Base-by-base conservation (phyloP, 2,797 vertebrate species). In the Girardinus metallicus region DNA sequence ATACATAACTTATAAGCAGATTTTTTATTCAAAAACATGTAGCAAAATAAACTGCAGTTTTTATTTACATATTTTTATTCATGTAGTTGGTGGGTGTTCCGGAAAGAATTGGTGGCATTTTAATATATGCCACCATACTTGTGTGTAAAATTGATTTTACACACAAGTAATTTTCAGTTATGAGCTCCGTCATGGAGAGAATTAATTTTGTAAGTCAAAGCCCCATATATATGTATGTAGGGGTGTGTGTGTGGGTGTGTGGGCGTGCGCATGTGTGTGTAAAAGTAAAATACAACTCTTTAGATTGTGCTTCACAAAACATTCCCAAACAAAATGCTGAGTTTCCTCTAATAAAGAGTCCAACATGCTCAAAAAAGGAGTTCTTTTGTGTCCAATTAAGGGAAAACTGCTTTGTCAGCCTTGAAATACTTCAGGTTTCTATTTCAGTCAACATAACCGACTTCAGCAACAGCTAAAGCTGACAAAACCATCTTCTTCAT, bases 381-480 rank as follows among this genome's bases (percentile, higher is more conserved):
- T 1, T 10, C 0, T 34, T 64, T 64, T 36, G 5, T 8, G 16
- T 39, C 9, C 64, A 66, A 41, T 5, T 39, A 10, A n/a, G 41
- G 26, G 26, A n/a, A 72, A 57, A 76, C 13, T 80, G 39, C 51
- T 34, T 26, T 60, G 34, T 86, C 80, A 81, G 79, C 74, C 53
- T 39, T 13, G 60, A 66, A 80, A 76, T 51, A 34, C 66, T 80
- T 47, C 5, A 85, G 85, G 73, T 78, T 85, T 81, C 85, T 74
- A 68, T 75, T 73, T 18, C 31, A 79, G 82, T 82, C 60, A 76
- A 84, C 86, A 84, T 86, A 89, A 92, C 46, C 86, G 76, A 84
- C 78, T 87, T 47, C 85, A 82, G 72, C 81, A 83, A 80, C 74
- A 82, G 82, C 84, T 86, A 86, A 86, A 83, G 83, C 85, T 87